Evolutionary conservation across 92 coral and sea anemone species (phyloP).

Genomic region (Parazoanthus darwini): DNA sequence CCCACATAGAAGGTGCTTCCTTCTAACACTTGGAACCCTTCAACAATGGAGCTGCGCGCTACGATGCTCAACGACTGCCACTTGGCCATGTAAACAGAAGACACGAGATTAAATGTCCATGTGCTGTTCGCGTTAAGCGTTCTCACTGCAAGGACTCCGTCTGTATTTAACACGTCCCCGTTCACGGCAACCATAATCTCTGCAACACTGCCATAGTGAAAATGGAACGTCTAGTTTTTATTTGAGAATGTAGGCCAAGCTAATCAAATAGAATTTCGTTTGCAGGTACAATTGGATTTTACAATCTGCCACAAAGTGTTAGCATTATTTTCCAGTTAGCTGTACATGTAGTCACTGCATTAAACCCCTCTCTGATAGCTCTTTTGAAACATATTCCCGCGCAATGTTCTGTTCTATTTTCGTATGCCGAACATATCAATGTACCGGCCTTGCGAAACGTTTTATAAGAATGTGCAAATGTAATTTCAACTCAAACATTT

Average conservation of each 20-base stretch:
- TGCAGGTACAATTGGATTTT: not conserved
- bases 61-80: constrained; percentile 31
- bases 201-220: not conserved
- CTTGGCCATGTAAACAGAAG: constrained; percentile 32
- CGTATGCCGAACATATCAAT: not conserved
- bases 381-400: no score
- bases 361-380: no score
- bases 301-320: no score
- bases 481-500: not conserved
- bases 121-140: constrained; percentile 15
- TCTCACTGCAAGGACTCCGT: constrained; percentile 29
- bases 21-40: constrained; percentile 26
- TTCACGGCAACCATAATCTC: constrained; percentile 38
- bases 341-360: no score
- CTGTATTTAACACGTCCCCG: constrained; percentile 25
- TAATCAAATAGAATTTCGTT: not conserved
- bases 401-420: not conserved
- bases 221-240: not conserved
- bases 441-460: not conserved
- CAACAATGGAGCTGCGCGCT: constrained; percentile 36
- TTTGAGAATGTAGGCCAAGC: not conserved
- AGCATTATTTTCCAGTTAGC: no score
- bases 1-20: constrained; percentile 29
- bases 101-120: constrained; percentile 32
- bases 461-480: no score